These are phyloP conservation scores for Dasyurus viverrinus DNA, from an alignment of 2,113 vertebrate genomes.

Conservation along the genomic window DNA sequence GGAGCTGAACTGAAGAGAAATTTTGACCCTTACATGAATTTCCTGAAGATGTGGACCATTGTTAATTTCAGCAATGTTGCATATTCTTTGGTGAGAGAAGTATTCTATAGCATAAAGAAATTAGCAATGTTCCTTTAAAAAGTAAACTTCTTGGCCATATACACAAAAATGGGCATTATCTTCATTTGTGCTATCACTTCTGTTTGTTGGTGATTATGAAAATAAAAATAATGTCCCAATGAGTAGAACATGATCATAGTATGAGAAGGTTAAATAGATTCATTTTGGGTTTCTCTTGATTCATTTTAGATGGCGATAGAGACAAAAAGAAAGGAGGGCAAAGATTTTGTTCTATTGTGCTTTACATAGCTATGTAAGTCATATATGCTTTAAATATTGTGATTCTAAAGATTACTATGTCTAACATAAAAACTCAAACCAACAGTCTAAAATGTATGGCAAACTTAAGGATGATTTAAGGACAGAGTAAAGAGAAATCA, in stretches of 20 bases:
- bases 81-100: background rate
- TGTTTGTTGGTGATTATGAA: background rate
- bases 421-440: background rate
- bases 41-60: constrained; percentile 15
- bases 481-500: background rate
- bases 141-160: background rate
- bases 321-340: background rate
- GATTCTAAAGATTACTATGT: background rate
- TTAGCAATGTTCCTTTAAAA: constrained; percentile 42
- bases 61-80: background rate
- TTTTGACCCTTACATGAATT: background rate
- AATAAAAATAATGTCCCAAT: constrained; percentile 23
- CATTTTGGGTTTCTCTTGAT: background rate
- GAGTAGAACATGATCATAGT: background rate
- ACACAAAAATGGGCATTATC: background rate
- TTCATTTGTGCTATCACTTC: background rate
- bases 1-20: constrained; percentile 29
- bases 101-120: constrained; percentile 37
- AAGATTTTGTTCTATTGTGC: background rate
- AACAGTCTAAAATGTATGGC: background rate
- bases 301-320: background rate
- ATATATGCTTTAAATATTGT: background rate
- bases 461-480: background rate
- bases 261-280: background rate
- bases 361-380: background rate